A percentile compares a stretch with the other conserved stretches of the same genome.
Evolutionary conservation across 1,140 invertebrate species (phyloP).

Genomic region (Ruditapes philippinarum): DNA sequence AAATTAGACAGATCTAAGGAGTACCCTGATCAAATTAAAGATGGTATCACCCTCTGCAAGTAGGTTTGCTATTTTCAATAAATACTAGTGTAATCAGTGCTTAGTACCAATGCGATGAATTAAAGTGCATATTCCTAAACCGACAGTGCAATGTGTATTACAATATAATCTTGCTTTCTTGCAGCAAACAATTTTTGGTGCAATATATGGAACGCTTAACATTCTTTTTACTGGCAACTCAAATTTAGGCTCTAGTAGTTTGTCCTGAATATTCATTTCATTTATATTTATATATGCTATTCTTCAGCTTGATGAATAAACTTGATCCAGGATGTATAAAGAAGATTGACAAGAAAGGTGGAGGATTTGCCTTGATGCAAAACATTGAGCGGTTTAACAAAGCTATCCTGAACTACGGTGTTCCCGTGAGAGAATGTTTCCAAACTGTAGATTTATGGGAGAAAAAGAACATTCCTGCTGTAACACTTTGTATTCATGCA

Average conservation of each 20-base stretch:
- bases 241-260: too few relatives aligned
- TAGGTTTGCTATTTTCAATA: conserved; percentile 72
- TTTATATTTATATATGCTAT: too few relatives aligned
- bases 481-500: conserved; percentile 95
- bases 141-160: too few relatives aligned
- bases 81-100: too few relatives aligned
- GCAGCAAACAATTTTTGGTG: too few relatives aligned
- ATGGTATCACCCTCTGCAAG: conserved; percentile 96
- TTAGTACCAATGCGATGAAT: too few relatives aligned
- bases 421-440: conserved; percentile 96
- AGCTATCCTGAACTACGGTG: conserved; percentile 93
- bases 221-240: too few relatives aligned
- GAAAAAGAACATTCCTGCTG: conserved; percentile 96
- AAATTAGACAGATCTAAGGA: conserved; percentile 89
- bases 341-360: conserved; percentile 95
- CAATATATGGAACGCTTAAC: too few relatives aligned
- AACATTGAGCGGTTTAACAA: conserved; percentile 97
- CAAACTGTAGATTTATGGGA: conserved; percentile 98
- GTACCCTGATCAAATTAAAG: conserved; percentile 95
- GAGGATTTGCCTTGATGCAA: conserved; percentile 98
- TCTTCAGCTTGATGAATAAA: conserved; percentile 93
- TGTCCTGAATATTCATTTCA: too few relatives aligned
- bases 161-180: too few relatives aligned
- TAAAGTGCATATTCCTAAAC: too few relatives aligned
- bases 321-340: conserved; percentile 92